phyloP scores from a whole-genome alignment of 1,140 invertebrate genomes.

The Eupristina koningsbergeri region DNA sequence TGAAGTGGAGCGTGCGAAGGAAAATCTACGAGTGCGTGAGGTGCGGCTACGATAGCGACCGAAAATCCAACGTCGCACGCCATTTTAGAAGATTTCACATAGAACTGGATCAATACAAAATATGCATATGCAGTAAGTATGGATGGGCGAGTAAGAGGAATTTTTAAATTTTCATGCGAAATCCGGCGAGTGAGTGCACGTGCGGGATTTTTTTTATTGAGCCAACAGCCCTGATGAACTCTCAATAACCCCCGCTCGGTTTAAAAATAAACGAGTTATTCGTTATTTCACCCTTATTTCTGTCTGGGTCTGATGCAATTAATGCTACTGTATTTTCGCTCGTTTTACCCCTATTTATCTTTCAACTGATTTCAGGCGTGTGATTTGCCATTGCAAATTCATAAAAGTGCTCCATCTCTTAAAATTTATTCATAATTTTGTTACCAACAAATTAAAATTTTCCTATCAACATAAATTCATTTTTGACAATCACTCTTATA shows the following conservation, averaged over 20 bases:
- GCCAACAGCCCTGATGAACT: conserved; percentile 19
- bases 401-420: neutral
- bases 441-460: too few species aligned
- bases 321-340: neutral
- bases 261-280: conserved; percentile 20
- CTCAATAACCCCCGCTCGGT: neutral
- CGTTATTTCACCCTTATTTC: neutral
- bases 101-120: neutral
- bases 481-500: too few species aligned
- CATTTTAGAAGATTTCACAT: conserved; percentile 55
- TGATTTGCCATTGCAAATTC: neutral
- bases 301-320: neutral
- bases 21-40: conserved; percentile 43
- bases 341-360: neutral
- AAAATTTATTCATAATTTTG: too few species aligned
- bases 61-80: conserved; percentile 53
- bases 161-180: neutral
- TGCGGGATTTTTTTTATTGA: neutral
- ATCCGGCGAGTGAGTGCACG: neutral
- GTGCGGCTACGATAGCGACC: conserved; percentile 51
- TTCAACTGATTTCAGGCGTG: neutral
- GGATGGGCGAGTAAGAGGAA: neutral
- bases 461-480: too few species aligned
- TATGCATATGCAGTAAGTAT: conserved; percentile 52
- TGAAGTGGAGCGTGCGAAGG: neutral